phyloP scores from a whole-genome alignment of 1,140 invertebrate species.

The Hypsibius dujardini region DNA sequence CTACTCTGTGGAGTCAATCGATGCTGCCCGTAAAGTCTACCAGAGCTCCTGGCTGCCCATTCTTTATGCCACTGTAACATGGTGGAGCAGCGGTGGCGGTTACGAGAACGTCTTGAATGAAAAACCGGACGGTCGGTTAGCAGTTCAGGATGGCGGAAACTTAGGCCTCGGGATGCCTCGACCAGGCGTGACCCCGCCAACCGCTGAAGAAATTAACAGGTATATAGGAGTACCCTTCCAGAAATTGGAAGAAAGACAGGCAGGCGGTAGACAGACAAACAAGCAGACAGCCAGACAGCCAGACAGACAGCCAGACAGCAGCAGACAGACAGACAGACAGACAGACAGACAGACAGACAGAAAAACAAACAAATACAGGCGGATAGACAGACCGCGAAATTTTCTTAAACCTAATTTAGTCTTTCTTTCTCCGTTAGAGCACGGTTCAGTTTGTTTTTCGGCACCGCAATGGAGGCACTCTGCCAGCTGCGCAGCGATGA shows the following conservation, averaged over 20 bases:
- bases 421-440: not conserved
- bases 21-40: slow-evolving; percentile 75
- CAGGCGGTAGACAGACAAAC: no score
- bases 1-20: slow-evolving; percentile 86
- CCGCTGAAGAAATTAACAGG: slow-evolving; percentile 28
- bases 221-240: no score
- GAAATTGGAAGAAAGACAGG: no score
- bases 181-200: slow-evolving; percentile 27
- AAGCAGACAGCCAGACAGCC: no score
- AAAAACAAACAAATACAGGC: no score
- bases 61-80: slow-evolving; percentile 73
- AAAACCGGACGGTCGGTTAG: slow-evolving; percentile 20
- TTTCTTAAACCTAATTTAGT: no score
- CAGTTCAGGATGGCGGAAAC: slow-evolving; percentile 22
- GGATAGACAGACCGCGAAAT: no score
- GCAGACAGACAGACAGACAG: no score
- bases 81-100: slow-evolving; percentile 49
- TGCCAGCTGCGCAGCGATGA: slow-evolving; percentile 20
- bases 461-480: slow-evolving; percentile 13
- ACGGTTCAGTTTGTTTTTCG: slow-evolving; percentile 11
- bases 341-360: no score
- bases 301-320: no score
- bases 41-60: slow-evolving; percentile 78
- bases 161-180: slow-evolving; percentile 29
- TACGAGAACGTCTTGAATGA: slow-evolving; percentile 28